Evolutionary conservation across 2,113 vertebrate species (phyloP), one percentile per base, ranked within the genome.

Genomic region (Gila orcuttii): DNA sequence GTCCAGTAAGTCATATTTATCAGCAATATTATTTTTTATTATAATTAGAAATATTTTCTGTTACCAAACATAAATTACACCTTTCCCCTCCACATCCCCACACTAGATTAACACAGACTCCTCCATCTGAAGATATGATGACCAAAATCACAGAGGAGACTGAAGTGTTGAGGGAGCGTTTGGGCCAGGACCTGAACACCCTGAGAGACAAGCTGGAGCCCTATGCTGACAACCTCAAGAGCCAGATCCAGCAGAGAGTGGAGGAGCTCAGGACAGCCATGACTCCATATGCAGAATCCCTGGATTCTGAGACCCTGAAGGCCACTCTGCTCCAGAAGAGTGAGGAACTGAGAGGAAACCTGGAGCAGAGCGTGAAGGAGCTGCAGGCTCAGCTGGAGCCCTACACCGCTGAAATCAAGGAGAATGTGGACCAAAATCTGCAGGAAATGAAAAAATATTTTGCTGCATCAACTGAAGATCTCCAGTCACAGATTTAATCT

Each of bases 231-330:
- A 90, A 95, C 5, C 87, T 98, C 69, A 96, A 95, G 75, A 50
- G 13, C 23, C 83, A 94, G 83, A 93, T 97, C 91, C 95, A 95
- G 89, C 15, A 86, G 80, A 95, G 90, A 52, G 91, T 97, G 86
- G 93, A 96, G 85, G 94, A 94, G 62, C 91, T 98, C 28, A 94
- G 87, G 31, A 86, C 19, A 0, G 92, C 93, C 23, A 92, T 94
- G 0, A 87, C 88, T 73, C 79, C 90, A 19, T 86, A 90, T 31
- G 90, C 89, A 0, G 86, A 93, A 31, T 60, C 90, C 83, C 87
- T 93, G 85, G 88, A 89, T 50, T 17, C 91, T 2, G 89, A 92
- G 19, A 57, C 90, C 57, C 11, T 94, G 71, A 89, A 89, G 80
- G 28, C 82, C 23, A 42, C 82, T 3, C 50, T 93, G 47, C 69